Evolutionary conservation across 2,888 invertebrate genomes (phyloP), one percentile per base, ranked within the genome.

Genomic region (Acleris holmiana): DNA sequence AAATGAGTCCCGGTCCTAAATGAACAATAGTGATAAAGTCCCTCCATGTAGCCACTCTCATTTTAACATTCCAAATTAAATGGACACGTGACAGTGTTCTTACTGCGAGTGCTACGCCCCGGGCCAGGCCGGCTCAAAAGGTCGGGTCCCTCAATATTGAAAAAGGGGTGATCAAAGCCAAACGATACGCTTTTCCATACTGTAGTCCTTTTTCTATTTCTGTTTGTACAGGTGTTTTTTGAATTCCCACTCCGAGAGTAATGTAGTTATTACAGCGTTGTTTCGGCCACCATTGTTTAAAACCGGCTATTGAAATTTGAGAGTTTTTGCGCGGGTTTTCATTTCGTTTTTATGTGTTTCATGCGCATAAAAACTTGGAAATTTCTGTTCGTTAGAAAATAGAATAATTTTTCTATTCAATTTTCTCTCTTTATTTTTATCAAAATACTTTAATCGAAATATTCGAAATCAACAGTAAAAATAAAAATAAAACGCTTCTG

Each of bases 81-180:
- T 88, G 85, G 84, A 85, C 83, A 85, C 81, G 84, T 88, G 81
- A 84, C 82, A 73, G 46, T 23, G 77, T 71, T 73, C 72, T 71
- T 75, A 74, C 76, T 66, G 69, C 66, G 69, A 67, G 71, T 68
- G 61, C 69, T 70, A 68, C 73, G 85, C 86, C 84, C 70, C 72
- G 69, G 83, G 89, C 85, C 66, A 73, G 72, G 72, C 73, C 72
- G 72, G 75, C 76, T 84, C 85, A 88, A 88, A 89, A 85, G 83
- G 68, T 70, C 68, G 76, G 73, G 80, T 75, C 80, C 79, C 71
- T 73, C 80, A 85, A 88, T 90, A 89, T 90, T 88, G 89, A 88
- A 88, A 88, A 88, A 84, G 88, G 89, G 85, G 83, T 85, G 91
- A 89, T 91, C 90, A 90, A 90, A 90, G 89, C 83, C 81, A 79